Evolutionary conservation across 2,888 invertebrate species (phyloP).

Genomic region (Melinaea marsaeus): DNA sequence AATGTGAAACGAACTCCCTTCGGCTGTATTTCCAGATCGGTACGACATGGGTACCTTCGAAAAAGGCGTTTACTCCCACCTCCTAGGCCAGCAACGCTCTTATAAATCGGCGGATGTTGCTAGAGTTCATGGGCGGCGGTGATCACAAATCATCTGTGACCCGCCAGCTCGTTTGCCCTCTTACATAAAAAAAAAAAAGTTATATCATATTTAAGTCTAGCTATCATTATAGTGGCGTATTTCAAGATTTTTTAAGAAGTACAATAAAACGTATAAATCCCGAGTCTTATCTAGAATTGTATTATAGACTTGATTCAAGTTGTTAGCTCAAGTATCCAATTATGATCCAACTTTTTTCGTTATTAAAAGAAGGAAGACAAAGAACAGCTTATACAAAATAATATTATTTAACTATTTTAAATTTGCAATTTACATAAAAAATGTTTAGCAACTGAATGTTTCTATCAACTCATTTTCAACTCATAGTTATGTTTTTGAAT

Average conservation of each 20-base stretch:
- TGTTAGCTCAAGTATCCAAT: slow-evolving; percentile 23
- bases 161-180: no score
- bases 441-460: background rate
- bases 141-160: no score
- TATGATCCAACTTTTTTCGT: slow-evolving; percentile 19
- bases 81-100: no score
- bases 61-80: no score
- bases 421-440: background rate
- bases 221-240: background rate
- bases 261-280: slow-evolving; percentile 9
- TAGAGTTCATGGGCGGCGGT: no score
- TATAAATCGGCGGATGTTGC: no score
- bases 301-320: slow-evolving; percentile 10
- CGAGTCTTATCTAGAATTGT: slow-evolving; percentile 11
- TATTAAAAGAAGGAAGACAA: slow-evolving; percentile 15
- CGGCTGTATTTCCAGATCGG: no score
- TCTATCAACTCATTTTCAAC: no score
- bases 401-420: slow-evolving; percentile 3
- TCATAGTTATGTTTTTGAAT: no score
- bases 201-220: no score
- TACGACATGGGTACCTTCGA: no score
- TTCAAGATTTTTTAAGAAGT: slow-evolving; percentile 1
- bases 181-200: background rate
- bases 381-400: slow-evolving; percentile 9
- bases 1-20: no score